Evolutionary conservation across 2,113 vertebrate genomes (phyloP).

Genomic region (Tautogolabrus adspersus): DNA sequence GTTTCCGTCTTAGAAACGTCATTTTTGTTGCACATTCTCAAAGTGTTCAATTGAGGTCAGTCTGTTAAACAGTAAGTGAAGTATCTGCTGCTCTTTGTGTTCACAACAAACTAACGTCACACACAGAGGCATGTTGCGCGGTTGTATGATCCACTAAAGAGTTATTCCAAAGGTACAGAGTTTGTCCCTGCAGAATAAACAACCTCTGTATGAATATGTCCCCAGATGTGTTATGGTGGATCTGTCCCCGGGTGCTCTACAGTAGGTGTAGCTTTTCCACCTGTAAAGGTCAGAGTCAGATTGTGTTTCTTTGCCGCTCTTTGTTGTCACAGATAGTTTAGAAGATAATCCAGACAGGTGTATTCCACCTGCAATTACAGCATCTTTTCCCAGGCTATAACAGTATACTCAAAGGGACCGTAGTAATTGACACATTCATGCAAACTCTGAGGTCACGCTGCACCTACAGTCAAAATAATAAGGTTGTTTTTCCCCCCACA

Average conservation of each 20-base stretch:
- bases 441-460: background rate
- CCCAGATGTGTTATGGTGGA: background rate
- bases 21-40: background rate
- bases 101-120: constrained; percentile 35
- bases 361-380: constrained; percentile 54
- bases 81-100: constrained; percentile 29
- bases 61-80: constrained; percentile 34
- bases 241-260: constrained; percentile 10
- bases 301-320: constrained; percentile 63
- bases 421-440: constrained; percentile 9
- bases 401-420: constrained; percentile 2
- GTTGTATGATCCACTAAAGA: constrained; percentile 7
- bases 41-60: constrained; percentile 9
- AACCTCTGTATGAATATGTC: background rate
- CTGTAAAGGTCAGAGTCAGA: constrained; percentile 62
- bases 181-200: background rate
- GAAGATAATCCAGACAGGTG: constrained; percentile 58
- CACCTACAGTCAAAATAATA: background rate
- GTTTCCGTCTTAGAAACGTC: too few relatives aligned
- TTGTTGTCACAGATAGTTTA: constrained; percentile 54
- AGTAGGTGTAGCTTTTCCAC: constrained; percentile 53
- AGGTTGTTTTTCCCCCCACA: background rate
- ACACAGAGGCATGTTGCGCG: background rate
- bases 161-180: background rate
- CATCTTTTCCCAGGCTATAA: constrained; percentile 55